These are phyloP conservation scores for Anas acuta DNA, from an alignment of 2,797 vertebrate genomes.

Conservation along the genomic window DNA sequence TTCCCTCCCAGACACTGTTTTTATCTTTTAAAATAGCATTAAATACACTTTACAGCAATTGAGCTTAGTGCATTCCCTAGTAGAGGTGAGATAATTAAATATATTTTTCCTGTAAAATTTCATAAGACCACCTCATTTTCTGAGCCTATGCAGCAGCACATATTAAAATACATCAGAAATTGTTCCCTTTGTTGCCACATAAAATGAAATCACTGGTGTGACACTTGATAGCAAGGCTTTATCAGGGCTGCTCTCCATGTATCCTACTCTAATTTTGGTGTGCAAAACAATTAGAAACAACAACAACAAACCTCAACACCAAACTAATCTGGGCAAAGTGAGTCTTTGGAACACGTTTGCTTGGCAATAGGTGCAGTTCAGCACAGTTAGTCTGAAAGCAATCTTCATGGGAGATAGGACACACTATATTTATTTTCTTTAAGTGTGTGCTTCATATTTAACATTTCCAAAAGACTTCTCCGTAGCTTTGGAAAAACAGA, in stretches of 20 bases:
- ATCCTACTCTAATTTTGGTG: background rate
- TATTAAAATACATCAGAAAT: background rate
- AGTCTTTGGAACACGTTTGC: background rate
- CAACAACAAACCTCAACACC: background rate
- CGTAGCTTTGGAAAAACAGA: background rate
- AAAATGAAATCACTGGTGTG: background rate
- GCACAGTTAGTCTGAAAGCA: background rate
- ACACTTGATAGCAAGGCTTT: background rate
- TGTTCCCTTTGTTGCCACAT: background rate
- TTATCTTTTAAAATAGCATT: constrained; percentile 44
- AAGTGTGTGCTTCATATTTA: background rate
- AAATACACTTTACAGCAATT: constrained; percentile 35
- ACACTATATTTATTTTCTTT: background rate
- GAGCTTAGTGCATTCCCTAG: background rate
- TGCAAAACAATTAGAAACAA: background rate
- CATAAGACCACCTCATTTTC: constrained; percentile 11
- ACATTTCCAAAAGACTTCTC: background rate
- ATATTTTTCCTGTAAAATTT: constrained; percentile 36
- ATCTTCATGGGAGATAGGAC: background rate
- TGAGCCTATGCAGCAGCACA: background rate
- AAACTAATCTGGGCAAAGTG: background rate
- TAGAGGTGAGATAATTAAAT: constrained; percentile 28
- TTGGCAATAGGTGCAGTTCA: background rate
- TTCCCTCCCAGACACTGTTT: background rate
- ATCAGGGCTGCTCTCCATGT: background rate